Evolutionary conservation across 2,113 vertebrate genomes (phyloP), one percentile per base, ranked within the genome.

Genomic region (Ciconia stormi): DNA sequence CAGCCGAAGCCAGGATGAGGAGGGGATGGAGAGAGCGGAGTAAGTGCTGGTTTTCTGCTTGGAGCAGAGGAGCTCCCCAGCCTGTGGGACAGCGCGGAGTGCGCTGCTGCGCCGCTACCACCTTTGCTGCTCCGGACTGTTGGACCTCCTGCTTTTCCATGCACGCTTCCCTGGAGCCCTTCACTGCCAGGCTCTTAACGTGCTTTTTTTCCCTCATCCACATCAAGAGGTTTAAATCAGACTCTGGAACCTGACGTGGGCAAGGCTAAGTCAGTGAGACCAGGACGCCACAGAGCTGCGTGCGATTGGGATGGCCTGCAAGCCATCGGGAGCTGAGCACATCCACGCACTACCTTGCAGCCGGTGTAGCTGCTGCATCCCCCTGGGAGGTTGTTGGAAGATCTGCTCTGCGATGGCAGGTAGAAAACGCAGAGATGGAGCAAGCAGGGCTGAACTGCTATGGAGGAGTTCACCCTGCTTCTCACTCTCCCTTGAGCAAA

Each of bases 271-370:
- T 47, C 34, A 38, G 22, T 13, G 46, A 72, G 58, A 16, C 3
- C 6, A 3, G 67, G 36, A 30, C 22, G 1, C 16, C 1, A 1
- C 67, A 22, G 58, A 78, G 55, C 63, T 44, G 38, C 0, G 2
- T 50, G 78, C 17, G 47, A 8, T 4, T 10, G 61, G 55, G 42
- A 5, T 44, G 53, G n/a, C 27, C 42, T 38, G 49, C 16, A 30
- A 88, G 49, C n/a, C 8, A 0, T 15, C 3, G 2, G 63, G 61
- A 58, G 69, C 56, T 36, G n/a, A 34, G 61, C 2, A 2, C 16
- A 4, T 23, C 23, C 2, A 0, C 5, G 29, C 34, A 3, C 8
- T 15, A 4, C n/a, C 61, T 36, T 10, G 59, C 22, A n/a, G 55
- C 34, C 4, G 0, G 6, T 10, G 25, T 16, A 22, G 53, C 40